Evolutionary conservation across 2,113 vertebrate genomes (phyloP), one percentile per base, ranked within the genome.

Genomic region (Eulacestoma nigropectus): DNA sequence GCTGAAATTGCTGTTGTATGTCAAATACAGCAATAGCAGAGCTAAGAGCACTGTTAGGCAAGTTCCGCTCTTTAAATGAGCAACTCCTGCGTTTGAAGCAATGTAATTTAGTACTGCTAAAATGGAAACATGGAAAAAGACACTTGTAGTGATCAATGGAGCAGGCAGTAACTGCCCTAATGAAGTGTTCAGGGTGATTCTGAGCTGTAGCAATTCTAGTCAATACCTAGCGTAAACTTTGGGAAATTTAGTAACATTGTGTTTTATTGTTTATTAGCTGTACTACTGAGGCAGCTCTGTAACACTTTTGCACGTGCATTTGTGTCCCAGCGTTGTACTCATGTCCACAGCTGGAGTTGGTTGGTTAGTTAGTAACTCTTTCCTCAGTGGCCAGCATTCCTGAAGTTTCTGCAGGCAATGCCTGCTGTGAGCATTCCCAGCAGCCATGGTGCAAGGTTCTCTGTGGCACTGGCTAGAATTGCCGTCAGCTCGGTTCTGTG

Each of bases 301-400:
- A 23, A 18, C 4, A 1, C 5, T 49, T 70, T 11, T 44, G 27
- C 9, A 0, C 2, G 13, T 42, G 25, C 1, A 0, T 53, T 63
- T n/a, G 46, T 6, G 17, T 37, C 39, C 35, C 22, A 18, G 65
- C 22, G 0, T 25, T 35, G 9, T 41, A 18, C 21, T 59, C 22
- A 1, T 3, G 12, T 3, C 7, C 47, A 3, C 47, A n/a, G 39
- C 2, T 6, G 1, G 26, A 10, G 7, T 0, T 52, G 17, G 11
- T 19, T 27, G 23, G 11, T 33, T 65, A 3, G 32, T 27, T 17
- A 16, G 47, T 33, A 75, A 1, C 72, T 68, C 47, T 35, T 35
- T 4, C 68, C 41, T 14, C 41, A 8, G 57, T 3, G 35, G 62
- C 47, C 79, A 47, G 21, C 44, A 25, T 46, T n/a, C 20, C 32